A percentile compares a stretch with the other conserved stretches of the same genome.
phyloP scores from a whole-genome alignment of 2,888 invertebrate genomes.

The Platycheirus albimanus region DNA sequence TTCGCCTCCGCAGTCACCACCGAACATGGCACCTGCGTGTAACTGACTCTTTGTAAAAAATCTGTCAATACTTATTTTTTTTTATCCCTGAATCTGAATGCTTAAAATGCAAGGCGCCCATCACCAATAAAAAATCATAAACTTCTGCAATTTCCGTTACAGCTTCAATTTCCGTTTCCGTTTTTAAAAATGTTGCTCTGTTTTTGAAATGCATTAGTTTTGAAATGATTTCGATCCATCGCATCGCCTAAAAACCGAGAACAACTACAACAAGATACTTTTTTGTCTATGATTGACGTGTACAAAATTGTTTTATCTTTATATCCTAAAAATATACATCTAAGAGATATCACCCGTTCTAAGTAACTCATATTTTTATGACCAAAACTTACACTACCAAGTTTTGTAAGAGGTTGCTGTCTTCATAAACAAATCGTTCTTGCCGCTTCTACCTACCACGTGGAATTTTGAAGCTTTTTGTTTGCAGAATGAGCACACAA shows the following conservation, averaged over 20 bases:
- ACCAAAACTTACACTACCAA: neutral
- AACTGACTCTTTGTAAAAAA: slow-evolving; percentile 30
- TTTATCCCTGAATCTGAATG: too few species aligned
- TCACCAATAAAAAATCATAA: too few species aligned
- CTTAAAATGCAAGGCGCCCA: too few species aligned
- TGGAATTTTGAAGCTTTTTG: slow-evolving; percentile 60
- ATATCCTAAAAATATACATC: too few species aligned
- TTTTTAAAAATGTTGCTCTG: neutral
- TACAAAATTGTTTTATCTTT: too few species aligned
- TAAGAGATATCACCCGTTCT: neutral
- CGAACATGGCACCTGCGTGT: slow-evolving; percentile 63
- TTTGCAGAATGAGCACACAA: slow-evolving; percentile 28
- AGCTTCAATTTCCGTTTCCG: slow-evolving; percentile 54
- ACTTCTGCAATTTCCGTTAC: slow-evolving; percentile 53
- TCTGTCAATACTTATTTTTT: too few species aligned
- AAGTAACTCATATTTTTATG: neutral
- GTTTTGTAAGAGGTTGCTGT: slow-evolving; percentile 12
- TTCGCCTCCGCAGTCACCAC: slow-evolving; percentile 46
- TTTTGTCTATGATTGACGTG: too few species aligned
- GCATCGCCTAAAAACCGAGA: too few species aligned
- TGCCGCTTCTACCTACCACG: slow-evolving; percentile 55
- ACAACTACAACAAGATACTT: too few species aligned
- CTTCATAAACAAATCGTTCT: slow-evolving; percentile 53
- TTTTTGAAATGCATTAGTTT: neutral
- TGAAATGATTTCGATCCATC: neutral